Evolutionary conservation across 2,797 vertebrate genomes (phyloP).

Genomic region (Ptychadena robeensis): DNA sequence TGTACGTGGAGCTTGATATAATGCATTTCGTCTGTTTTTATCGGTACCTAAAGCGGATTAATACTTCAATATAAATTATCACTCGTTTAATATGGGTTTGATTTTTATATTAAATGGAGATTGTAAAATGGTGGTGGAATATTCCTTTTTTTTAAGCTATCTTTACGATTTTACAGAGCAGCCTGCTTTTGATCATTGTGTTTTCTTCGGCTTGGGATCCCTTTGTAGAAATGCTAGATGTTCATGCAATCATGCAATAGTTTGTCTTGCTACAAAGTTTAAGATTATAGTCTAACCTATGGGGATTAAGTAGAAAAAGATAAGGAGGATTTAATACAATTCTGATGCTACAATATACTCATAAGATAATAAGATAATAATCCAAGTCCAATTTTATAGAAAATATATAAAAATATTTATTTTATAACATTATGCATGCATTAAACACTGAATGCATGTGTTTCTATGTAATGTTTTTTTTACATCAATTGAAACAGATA

Average conservation of each 20-base stretch:
- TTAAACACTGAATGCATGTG: too few relatives aligned
- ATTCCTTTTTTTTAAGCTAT: background rate
- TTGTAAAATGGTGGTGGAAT: background rate
- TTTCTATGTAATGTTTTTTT: too few relatives aligned
- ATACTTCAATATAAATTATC: background rate
- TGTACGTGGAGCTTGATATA: background rate
- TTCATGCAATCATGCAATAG: constrained; percentile 41
- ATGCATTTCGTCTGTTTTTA: background rate
- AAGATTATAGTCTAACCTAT: constrained; percentile 27
- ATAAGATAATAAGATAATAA: background rate
- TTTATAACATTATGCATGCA: too few relatives aligned
- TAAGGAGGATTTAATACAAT: constrained; percentile 24
- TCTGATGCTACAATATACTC: background rate
- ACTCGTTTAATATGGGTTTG: background rate
- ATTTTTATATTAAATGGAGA: background rate
- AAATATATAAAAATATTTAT: too few relatives aligned
- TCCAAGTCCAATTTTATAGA: too few relatives aligned
- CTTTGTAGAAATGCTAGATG: constrained; percentile 20
- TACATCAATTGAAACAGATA: too few relatives aligned
- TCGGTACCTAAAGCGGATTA: background rate
- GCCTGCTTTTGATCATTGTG: constrained; percentile 32
- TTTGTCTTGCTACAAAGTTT: constrained; percentile 35
- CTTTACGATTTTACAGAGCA: background rate
- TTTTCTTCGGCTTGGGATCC: background rate
- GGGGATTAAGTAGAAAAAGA: constrained; percentile 24